Evolutionary conservation across 2,888 invertebrate genomes (phyloP), one percentile per base, ranked within the genome.

Genomic region (Zelleria hepariella): DNA sequence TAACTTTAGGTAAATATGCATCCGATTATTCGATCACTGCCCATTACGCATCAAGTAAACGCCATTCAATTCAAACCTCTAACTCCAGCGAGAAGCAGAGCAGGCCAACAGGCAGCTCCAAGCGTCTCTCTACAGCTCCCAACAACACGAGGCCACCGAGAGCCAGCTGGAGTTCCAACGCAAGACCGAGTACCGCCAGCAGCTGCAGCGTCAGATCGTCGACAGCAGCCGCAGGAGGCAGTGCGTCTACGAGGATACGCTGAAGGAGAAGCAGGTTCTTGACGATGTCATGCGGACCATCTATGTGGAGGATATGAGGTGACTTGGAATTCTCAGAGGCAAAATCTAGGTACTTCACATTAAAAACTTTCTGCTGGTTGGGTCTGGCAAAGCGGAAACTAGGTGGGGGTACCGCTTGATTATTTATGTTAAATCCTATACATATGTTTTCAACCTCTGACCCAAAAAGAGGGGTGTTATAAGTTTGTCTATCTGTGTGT

Each of bases 221-320:
- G 83, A 87, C 64, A 74, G 81, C 2, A 89, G 91, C 61, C 77
- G 78, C 59, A 76, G 82, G 63, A 86, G 77, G 64, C 86, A 91
- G 65, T 90, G 89, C 61, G 73, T 85, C 62, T 91, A 90, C 62
- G 91, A 92, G 65, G 91, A 92, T 60, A 86, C 85, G 20, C 75
- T 92, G 5, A 82, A 88, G 59, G 92, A 93, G 70, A 92, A 92
- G 81, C 90, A 90, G 66, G 88, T 92, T 82, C 75, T 92, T 5
- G 92, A 93, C 65, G 91, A 91, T 48, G 82, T 92, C 27, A 82
- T 91, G 64, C 82, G 86, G 66, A 84, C 90, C n/a, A 84, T 92
- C 0, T 86, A 91, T 32, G 91, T 92, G 71, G 93, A 93, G 71
- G 92, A 92, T 68, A 82, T 89, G 66, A 84, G 86, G 91, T 91